A percentile compares a stretch with the other conserved stretches of the same genome.
Conservation (phyloP, 1,140 invertebrate species). For the Carposina sasakii region DNA sequence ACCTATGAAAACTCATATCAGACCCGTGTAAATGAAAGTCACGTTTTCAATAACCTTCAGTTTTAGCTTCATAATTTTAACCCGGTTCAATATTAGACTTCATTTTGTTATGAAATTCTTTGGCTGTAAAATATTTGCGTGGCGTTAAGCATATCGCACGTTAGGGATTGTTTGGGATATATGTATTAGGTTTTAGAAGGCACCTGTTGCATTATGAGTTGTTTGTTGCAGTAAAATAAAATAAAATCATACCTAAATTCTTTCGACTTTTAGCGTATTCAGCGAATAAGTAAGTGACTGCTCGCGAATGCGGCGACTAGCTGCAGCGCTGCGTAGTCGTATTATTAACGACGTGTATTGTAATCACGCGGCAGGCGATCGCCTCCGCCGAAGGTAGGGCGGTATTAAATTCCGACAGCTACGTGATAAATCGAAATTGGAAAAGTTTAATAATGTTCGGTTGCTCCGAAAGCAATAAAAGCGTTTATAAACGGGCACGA, state of each 20-base stretch:
- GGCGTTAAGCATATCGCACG: too few species aligned
- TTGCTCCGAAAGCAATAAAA: constrained; percentile 73
- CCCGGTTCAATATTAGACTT: constrained; percentile 63
- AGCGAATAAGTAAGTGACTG: neutral
- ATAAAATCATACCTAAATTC: too few species aligned
- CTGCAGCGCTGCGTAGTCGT: constrained; percentile 20
- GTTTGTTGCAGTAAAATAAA: too few species aligned
- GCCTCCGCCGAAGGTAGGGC: constrained; percentile 70
- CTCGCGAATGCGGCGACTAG: neutral
- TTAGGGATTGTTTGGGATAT: too few species aligned
- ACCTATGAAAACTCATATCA: constrained; percentile 51
- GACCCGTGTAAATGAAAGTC: constrained; percentile 68
- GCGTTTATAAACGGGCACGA: constrained; percentile 71
- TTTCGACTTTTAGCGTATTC: neutral
- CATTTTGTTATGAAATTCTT: constrained; percentile 67
- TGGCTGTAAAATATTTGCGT: constrained; percentile 6
- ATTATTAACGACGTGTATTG: constrained; percentile 72
- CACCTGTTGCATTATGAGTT: too few species aligned
- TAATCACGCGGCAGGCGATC: constrained; percentile 70
- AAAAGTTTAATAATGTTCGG: constrained; percentile 74
- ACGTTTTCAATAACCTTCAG: constrained; percentile 72
- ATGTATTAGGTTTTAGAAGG: too few species aligned
- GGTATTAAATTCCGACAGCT: constrained; percentile 73
- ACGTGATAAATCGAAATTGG: constrained; percentile 73
- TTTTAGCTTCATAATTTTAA: constrained; percentile 72